Evolutionary conservation across 2,113 vertebrate species (phyloP), one percentile per base, ranked within the genome.

Genomic region (Thinocorus orbignyianus): DNA sequence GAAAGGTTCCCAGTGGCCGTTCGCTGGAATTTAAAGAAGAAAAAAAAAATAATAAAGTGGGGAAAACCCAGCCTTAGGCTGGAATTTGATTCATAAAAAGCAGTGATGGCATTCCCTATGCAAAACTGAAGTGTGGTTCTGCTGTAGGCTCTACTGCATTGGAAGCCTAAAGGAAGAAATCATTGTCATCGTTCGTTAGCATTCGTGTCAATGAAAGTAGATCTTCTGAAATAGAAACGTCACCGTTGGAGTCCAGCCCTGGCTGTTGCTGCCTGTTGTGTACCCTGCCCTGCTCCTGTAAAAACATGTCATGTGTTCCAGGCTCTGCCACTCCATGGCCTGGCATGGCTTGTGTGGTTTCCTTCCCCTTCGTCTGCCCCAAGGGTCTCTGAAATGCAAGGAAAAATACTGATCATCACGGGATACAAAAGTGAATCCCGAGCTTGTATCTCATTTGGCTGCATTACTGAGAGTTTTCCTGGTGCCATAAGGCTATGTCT

Each of bases 371-470:
- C 49, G 15, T 33, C 77, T 84, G n/a, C 60, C 37, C n/a, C 44
- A 44, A 8, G 14, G 42, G 62, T n/a, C 65, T 73, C 39, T 48
- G 42, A 60, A 71, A 39, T 37, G 11, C 44, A 17, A 68, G 61
- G 52, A 7, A 39, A 73, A 41, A 23, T 2, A 13, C 4, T 1
- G 39, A 37, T 55, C 42, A 3, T 31, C 0, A 0, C 1, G 39
- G 65, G 62, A 5, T 12, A 30, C 6, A 35, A 15, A 10, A 77
- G 35, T 10, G 23, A 46, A n/a, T 44, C 87, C 66, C 44, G 11
- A 46, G 16, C n/a, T 88, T 61, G 1, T 1, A 2, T 30, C 46
- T 64, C n/a, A 9, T 13, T 12, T 14, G 15, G 4, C 41, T 6
- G 16, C 0, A 1, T 31, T 51, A 10, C 62, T 37, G 78, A 62